A percentile compares a stretch with the other conserved stretches of the same genome.
Conservation (phyloP, 2,113 vertebrate species). For the Eleginops maclovinus region DNA sequence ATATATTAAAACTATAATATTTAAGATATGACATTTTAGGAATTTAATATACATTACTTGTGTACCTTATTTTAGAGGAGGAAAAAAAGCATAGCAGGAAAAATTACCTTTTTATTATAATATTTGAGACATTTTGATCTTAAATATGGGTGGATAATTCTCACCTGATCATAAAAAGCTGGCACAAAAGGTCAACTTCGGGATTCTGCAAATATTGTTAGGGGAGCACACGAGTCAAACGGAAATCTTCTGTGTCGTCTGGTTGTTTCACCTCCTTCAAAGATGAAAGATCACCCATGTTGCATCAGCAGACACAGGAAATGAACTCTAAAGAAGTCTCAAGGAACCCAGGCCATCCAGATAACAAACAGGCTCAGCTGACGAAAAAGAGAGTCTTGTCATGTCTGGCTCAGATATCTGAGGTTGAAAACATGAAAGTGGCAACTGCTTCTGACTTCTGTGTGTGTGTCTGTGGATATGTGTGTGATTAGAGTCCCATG, state of each 20-base stretch:
- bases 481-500: conserved; percentile 58
- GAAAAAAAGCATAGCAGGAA: not conserved
- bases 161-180: conserved; percentile 18
- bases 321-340: conserved; percentile 71
- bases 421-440: conserved; percentile 70
- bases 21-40: not conserved
- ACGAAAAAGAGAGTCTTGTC: conserved; percentile 69
- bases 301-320: conserved; percentile 75
- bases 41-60: not conserved
- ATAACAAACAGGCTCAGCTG: conserved; percentile 71
- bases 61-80: not conserved
- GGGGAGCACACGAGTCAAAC: conserved; percentile 35
- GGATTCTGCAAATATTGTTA: conserved; percentile 35
- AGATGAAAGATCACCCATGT: conserved; percentile 66
- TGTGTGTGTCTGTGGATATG: conserved; percentile 28
- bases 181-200: not conserved
- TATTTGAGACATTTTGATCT: not conserved
- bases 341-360: conserved; percentile 61
- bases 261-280: conserved; percentile 65
- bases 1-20: not conserved
- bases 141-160: not conserved
- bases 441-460: conserved; percentile 55
- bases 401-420: conserved; percentile 71
- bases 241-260: conserved; percentile 30
- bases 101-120: not conserved